Evolutionary conservation across 2,113 vertebrate species (phyloP).

Genomic region (Hydrolagus affinis): DNA sequence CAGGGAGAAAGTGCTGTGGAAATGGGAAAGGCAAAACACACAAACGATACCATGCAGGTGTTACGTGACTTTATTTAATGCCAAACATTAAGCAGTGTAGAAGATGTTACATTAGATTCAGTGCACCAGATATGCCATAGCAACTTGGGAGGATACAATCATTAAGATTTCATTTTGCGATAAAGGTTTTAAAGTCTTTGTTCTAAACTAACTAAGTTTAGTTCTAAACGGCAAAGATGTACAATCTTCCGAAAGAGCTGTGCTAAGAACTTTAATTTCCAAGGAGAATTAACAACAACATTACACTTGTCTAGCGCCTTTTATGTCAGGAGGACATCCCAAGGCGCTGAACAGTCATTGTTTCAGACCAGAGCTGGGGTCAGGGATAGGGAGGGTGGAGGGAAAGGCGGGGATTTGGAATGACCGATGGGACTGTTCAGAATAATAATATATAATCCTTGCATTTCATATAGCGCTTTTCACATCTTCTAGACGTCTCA

Average conservation of each 20-base stretch:
- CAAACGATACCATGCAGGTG: conserved; percentile 4
- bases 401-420: too few species aligned
- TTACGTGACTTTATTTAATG: background rate
- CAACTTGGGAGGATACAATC: background rate
- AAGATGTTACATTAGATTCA: conserved; percentile 10
- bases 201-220: background rate
- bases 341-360: too few species aligned
- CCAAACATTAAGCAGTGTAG: background rate
- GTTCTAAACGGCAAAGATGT: too few species aligned
- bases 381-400: too few species aligned
- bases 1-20: background rate
- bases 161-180: conserved; percentile 1
- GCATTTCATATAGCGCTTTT: too few species aligned
- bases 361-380: too few species aligned
- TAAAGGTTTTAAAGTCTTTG: background rate
- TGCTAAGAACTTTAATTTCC: background rate
- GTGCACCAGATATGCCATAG: background rate
- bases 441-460: too few species aligned
- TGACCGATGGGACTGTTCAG: too few species aligned
- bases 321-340: too few species aligned
- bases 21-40: background rate
- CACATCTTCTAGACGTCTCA: too few species aligned
- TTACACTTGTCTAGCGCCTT: too few species aligned
- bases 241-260: background rate
- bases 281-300: conserved; percentile 2